Conservation (phyloP, 2,113 vertebrate genomes). For the Elachura formosa region DNA sequence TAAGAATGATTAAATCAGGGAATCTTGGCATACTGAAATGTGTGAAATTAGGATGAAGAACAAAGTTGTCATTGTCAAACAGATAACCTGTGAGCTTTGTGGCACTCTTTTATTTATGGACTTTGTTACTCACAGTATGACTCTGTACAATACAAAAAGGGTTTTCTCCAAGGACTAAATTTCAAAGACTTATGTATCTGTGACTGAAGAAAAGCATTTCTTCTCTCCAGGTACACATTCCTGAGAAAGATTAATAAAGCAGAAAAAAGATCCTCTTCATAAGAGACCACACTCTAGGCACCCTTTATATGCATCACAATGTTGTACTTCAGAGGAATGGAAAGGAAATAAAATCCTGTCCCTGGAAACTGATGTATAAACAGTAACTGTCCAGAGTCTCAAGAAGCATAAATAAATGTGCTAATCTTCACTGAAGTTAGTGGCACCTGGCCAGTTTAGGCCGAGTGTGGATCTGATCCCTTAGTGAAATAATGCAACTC, state of each 20-base stretch:
- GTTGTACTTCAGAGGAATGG: not conserved
- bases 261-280: constrained; percentile 38
- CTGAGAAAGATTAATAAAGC: constrained; percentile 63
- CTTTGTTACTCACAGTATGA: constrained; percentile 56
- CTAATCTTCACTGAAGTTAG: not conserved
- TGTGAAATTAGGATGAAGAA: constrained; percentile 45
- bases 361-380: not conserved
- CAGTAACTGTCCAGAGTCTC: not conserved
- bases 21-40: not conserved
- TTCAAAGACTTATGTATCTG: constrained; percentile 63
- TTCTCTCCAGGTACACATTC: constrained; percentile 56
- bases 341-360: constrained; percentile 1
- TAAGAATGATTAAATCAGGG: constrained; percentile 16
- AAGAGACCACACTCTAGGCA: constrained; percentile 11
- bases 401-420: not conserved
- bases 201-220: constrained; percentile 43
- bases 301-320: not conserved
- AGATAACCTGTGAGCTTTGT: constrained; percentile 45
- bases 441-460: not conserved
- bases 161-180: constrained; percentile 55
- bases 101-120: constrained; percentile 57
- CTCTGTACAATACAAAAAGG: not conserved
- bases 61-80: constrained; percentile 31
- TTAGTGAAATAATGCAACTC: not conserved
- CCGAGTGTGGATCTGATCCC: not conserved